These are phyloP conservation scores for Potamarius usumacintae DNA, from an alignment of 2,113 vertebrate species.

Conservation along the genomic window DNA sequence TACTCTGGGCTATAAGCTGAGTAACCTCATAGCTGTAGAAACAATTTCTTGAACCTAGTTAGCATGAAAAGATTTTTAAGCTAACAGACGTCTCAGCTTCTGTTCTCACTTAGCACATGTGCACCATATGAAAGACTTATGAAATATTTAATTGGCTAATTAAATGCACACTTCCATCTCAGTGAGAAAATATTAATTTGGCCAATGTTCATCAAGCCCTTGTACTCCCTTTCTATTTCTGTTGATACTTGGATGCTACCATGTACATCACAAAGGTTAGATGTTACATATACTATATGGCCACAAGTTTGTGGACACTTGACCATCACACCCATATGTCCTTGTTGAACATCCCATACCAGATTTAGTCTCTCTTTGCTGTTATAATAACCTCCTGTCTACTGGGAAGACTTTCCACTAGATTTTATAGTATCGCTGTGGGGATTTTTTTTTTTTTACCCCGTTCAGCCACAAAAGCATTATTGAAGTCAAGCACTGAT, in stretches of 20 bases:
- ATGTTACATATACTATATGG: neutral
- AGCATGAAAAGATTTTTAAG: neutral
- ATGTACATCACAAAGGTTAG: neutral
- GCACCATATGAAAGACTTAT: neutral
- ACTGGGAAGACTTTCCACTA: neutral
- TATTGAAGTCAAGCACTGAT: neutral
- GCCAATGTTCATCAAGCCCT: neutral
- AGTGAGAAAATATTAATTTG: neutral
- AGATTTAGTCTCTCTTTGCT: neutral
- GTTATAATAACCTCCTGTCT: neutral
- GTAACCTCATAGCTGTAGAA: neutral
- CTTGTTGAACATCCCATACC: neutral
- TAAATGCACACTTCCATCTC: neutral
- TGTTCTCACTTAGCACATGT: neutral
- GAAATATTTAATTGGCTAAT: neutral
- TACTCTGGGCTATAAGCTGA: neutral
- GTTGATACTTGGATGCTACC: neutral
- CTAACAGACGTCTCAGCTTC: conserved; percentile 3
- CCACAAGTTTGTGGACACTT: neutral
- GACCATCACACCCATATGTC: neutral
- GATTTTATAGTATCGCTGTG: neutral
- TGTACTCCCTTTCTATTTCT: neutral
- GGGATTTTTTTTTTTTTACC: neutral
- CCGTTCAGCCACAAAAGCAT: neutral
- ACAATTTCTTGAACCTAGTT: neutral